phyloP scores from a whole-genome alignment of 1,140 invertebrate genomes.

The Polypedilum pembai region DNA sequence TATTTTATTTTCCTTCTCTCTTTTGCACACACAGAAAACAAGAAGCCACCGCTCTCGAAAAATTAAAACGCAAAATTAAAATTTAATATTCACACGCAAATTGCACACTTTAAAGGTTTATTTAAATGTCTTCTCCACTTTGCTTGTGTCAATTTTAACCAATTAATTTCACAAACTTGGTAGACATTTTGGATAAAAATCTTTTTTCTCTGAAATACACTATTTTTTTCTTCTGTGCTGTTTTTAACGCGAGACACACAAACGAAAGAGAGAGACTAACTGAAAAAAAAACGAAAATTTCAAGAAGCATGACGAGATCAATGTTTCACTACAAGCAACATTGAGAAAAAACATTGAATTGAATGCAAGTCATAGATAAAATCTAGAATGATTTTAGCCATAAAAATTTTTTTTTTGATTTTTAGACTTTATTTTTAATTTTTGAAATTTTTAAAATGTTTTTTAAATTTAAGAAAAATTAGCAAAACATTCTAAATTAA shows the following conservation, averaged over 20 bases:
- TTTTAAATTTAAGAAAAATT: neutral
- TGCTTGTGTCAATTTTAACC: neutral
- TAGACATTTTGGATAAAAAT: conserved; percentile 28
- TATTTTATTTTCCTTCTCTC: neutral
- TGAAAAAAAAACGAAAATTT: conserved; percentile 26
- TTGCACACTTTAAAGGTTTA: neutral
- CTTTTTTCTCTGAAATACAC: neutral
- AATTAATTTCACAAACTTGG: conserved; percentile 24
- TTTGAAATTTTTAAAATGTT: neutral
- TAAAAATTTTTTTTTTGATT: neutral
- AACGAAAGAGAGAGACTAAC: conserved; percentile 25
- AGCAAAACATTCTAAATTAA: neutral
- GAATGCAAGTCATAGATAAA: neutral
- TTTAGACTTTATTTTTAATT: neutral
- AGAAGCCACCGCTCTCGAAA: neutral
- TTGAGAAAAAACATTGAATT: neutral
- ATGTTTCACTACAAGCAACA: neutral
- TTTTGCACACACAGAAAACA: conserved; percentile 10
- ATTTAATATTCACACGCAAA: conserved; percentile 8
- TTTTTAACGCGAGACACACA: conserved; percentile 22
- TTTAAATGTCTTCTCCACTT: neutral
- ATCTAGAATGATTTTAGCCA: neutral
- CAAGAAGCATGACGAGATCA: conserved; percentile 1
- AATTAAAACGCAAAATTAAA: conserved; percentile 5
- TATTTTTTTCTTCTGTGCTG: neutral